Conservation (phyloP, 2,888 invertebrate genomes). For the Chaetoderma sp. region DNA sequence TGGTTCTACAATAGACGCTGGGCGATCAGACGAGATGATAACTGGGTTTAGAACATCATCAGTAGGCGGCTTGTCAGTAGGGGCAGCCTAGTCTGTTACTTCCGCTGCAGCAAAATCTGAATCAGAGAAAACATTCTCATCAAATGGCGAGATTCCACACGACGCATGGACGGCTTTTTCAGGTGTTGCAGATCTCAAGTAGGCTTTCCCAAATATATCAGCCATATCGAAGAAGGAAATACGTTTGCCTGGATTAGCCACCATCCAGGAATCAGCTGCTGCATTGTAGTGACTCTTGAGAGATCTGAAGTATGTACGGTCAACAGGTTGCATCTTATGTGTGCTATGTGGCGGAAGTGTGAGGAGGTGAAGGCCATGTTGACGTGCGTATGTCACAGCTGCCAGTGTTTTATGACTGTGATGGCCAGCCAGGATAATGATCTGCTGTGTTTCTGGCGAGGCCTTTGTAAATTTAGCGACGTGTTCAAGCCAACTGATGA, state of each 20-base stretch:
- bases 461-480: constrained; percentile 58
- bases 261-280: constrained; percentile 38
- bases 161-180: constrained; percentile 16
- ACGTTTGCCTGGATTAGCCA: constrained; percentile 31
- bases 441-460: constrained; percentile 43
- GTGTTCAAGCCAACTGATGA: constrained; percentile 59
- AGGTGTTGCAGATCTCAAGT: constrained; percentile 25
- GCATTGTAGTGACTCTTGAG: constrained; percentile 39
- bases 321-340: constrained; percentile 52
- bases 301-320: constrained; percentile 42
- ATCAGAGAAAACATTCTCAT: constrained; percentile 28
- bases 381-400: constrained; percentile 56
- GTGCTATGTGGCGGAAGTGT: constrained; percentile 64
- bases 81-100: not conserved
- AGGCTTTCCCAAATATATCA: constrained; percentile 36
- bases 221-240: constrained; percentile 36
- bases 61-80: not conserved
- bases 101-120: constrained; percentile 25
- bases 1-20: not conserved
- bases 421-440: constrained; percentile 65
- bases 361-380: constrained; percentile 58
- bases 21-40: not conserved
- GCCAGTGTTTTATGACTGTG: constrained; percentile 47
- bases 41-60: not conserved
- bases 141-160: constrained; percentile 22